These are phyloP conservation scores for Crotalus horridus DNA, from an alignment of 2,113 vertebrate species.

Conservation along the genomic window DNA sequence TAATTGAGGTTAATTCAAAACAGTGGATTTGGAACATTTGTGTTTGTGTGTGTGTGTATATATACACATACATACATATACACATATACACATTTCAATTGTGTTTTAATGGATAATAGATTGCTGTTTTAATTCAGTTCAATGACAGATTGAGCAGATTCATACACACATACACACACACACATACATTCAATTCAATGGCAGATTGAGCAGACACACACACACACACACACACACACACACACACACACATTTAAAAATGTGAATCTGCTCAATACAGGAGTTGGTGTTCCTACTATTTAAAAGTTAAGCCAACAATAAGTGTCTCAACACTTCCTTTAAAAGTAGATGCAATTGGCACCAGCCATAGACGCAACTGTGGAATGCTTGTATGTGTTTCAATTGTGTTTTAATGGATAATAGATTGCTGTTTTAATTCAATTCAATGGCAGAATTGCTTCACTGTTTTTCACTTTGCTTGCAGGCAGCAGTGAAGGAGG, in stretches of 20 bases:
- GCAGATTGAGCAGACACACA: too few relatives aligned
- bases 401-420: background rate
- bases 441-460: background rate
- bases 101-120: too few relatives aligned
- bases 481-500: background rate
- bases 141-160: too few relatives aligned
- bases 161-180: too few relatives aligned
- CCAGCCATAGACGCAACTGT: background rate
- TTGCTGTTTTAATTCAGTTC: too few relatives aligned
- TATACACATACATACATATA: too few relatives aligned
- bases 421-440: background rate
- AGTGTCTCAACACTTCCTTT: background rate
- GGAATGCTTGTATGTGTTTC: background rate
- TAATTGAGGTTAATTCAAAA: background rate
- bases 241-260: background rate
- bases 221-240: too few relatives aligned
- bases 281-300: background rate
- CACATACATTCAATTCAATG: too few relatives aligned
- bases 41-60: background rate
- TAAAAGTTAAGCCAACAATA: background rate
- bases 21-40: background rate
- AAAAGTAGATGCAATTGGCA: background rate
- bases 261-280: background rate
- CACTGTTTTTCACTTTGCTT: background rate
- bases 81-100: too few relatives aligned